phyloP scores from a whole-genome alignment of 2,113 vertebrate genomes.

The Tiliqua scincoides region DNA sequence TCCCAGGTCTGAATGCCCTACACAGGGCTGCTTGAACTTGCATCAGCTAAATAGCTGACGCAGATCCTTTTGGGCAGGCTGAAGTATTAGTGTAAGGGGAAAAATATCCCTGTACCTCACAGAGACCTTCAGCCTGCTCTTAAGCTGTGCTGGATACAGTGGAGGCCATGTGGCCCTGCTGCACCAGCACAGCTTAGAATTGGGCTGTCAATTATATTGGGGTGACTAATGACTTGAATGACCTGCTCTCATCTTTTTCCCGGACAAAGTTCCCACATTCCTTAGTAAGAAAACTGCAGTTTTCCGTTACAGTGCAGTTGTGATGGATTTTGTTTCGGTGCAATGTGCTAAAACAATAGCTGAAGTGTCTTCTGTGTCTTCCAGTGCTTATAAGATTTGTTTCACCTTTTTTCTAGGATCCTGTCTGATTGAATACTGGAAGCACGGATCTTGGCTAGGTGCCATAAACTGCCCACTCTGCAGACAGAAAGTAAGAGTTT shows the following conservation, averaged over 20 bases:
- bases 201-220: not conserved
- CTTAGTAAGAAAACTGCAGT: too few species aligned
- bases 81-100: too few species aligned
- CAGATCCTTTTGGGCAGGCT: too few species aligned
- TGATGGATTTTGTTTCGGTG: not conserved
- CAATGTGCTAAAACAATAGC: not conserved
- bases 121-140: too few species aligned
- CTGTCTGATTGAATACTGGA: slow-evolving; percentile 86
- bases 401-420: slow-evolving; percentile 67
- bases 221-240: not conserved
- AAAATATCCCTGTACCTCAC: too few species aligned
- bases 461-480: slow-evolving; percentile 86
- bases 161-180: too few species aligned
- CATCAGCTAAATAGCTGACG: too few species aligned
- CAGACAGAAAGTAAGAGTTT: slow-evolving; percentile 80
- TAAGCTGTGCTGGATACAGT: too few species aligned
- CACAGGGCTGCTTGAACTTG: too few species aligned
- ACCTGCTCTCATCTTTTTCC: not conserved
- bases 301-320: not conserved
- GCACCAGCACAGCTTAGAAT: too few species aligned
- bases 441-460: slow-evolving; percentile 81
- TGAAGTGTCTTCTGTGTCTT: not conserved
- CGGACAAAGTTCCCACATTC: not conserved
- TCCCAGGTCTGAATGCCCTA: too few species aligned
- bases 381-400: not conserved